Evolutionary conservation across 2,113 vertebrate genomes (phyloP), one percentile per base, ranked within the genome.

Genomic region (Turdus rufiventris): DNA sequence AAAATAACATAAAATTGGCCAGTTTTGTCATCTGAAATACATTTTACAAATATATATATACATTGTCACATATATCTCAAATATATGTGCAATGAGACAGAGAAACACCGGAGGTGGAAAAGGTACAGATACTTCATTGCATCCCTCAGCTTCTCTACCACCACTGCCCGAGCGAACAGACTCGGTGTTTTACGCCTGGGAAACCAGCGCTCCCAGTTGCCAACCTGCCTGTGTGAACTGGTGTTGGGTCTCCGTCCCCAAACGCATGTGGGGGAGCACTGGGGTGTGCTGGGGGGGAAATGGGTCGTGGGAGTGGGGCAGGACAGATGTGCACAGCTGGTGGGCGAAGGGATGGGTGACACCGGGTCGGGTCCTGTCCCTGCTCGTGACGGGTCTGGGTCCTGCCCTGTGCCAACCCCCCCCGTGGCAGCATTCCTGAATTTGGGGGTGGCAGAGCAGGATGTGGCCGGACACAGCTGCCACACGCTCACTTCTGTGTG

Each of bases 1-100:
- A 97, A 98, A 98, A 97, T 96, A 98, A 98, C 97, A 97, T 90
- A 96, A 96, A 97, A 97, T 94, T 96, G 95, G 96, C 97, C 97
- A 58, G 93, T 97, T 97, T 97, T 83, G 85, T 97, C 96, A 89
- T 97, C 94, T 97, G 96, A 98, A 98, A 98, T 97, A 98, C 96
- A 97, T 96, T 97, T 96, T 97, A 98, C 96, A 93, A 97, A 95
- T 95, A 96, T 96, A 93, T 94, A 96, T 96, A 94, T 92, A 67
- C 94, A 96, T 91, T 96, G 96, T 71, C 94, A 95, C 89, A 79
- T 92, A 97, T 96, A 97, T 95, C 88, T 95, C 96, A 97, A 77
- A 95, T 95, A 96, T 88, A 96, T 93, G 86, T 84, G 87, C 89
- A 94, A 95, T 92, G 94, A 93, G 81, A 97, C 96, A 96, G 91